phyloP scores from a whole-genome alignment of 2,797 vertebrate species.

The Cryptoblepharus egeriae region DNA sequence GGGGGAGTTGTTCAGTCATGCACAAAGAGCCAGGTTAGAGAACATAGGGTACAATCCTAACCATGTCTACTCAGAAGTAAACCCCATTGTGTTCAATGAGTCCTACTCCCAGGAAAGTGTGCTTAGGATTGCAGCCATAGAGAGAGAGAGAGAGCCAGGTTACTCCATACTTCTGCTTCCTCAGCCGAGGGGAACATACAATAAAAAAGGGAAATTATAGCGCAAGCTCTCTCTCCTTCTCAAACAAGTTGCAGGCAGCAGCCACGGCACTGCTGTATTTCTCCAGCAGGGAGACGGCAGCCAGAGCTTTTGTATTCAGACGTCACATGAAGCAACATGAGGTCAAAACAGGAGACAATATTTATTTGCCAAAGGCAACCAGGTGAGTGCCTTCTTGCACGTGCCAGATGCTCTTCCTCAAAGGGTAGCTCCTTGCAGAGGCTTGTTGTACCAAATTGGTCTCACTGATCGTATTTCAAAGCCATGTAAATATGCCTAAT shows the following conservation, averaged over 20 bases:
- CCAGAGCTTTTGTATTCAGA: background rate
- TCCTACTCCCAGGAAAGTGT: too few species aligned
- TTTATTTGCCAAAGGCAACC: background rate
- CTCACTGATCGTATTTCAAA: background rate
- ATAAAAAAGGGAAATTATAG: too few species aligned
- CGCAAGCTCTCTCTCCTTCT: too few species aligned
- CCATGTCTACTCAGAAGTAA: too few species aligned
- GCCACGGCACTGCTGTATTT: background rate
- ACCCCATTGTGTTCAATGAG: too few species aligned
- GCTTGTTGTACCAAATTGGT: background rate
- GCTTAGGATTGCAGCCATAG: too few species aligned
- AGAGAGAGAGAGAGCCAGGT: too few species aligned
- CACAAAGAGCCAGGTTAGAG: too few species aligned
- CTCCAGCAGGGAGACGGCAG: background rate
- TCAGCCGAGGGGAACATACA: background rate
- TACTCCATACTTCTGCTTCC: too few species aligned
- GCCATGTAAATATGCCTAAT: background rate
- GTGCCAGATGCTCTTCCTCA: background rate
- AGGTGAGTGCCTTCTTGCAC: background rate
- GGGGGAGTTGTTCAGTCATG: too few species aligned
- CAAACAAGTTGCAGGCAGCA: too few species aligned
- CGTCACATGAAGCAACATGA: background rate
- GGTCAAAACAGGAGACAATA: background rate
- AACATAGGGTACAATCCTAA: too few species aligned
- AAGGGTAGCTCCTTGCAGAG: background rate